These are phyloP conservation scores for Congeria kusceri DNA, from an alignment of 2,888 invertebrate species.

Conservation along the genomic window DNA sequence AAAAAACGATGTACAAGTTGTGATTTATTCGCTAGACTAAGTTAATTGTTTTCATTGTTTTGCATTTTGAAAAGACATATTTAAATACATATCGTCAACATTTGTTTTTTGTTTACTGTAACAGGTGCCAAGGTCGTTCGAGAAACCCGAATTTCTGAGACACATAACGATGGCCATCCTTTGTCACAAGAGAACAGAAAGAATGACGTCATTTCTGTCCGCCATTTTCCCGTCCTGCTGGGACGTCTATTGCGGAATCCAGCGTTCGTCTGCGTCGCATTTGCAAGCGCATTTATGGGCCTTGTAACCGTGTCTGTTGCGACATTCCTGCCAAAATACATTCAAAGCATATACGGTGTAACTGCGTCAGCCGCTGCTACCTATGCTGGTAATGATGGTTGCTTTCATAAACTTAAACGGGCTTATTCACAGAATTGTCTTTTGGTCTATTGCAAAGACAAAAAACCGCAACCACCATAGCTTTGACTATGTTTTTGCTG, in stretches of 20 bases:
- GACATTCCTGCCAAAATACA: conserved; percentile 91
- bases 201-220: conserved; percentile 44
- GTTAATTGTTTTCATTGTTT: no score
- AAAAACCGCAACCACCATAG: neutral
- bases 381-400: conserved; percentile 89
- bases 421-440: no score
- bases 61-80: no score
- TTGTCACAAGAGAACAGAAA: no score
- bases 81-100: neutral
- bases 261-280: conserved; percentile 88
- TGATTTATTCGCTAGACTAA: no score
- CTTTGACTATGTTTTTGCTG: neutral
- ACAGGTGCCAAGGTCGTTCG: conserved; percentile 72
- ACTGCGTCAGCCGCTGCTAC: conserved; percentile 90
- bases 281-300: conserved; percentile 88
- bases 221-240: conserved; percentile 57
- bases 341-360: conserved; percentile 91
- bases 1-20: no score
- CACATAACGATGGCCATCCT: conserved; percentile 63
- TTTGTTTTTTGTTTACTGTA: neutral
- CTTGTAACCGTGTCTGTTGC: conserved; percentile 87
- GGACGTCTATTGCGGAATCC: conserved; percentile 74
- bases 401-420: no score
- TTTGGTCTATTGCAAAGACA: no score
- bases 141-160: conserved; percentile 70